A percentile compares a stretch with the other conserved stretches of the same genome.
phyloP scores from a whole-genome alignment of 2,888 invertebrate genomes.

The Agapostemon virescens region DNA sequence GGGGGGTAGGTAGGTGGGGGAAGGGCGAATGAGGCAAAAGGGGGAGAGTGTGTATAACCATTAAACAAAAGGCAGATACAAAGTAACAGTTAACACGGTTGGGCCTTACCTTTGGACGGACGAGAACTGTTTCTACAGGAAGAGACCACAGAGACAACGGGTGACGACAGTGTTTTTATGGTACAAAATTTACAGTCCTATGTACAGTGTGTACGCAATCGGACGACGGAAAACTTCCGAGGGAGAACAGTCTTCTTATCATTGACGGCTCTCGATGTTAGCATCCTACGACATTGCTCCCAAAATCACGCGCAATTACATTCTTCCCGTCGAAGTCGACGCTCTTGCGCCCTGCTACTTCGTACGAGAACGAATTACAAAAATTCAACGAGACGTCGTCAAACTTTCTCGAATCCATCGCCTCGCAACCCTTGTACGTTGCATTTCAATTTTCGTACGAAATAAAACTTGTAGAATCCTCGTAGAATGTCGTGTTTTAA shows the following conservation, averaged over 20 bases:
- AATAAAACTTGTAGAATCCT: too few relatives aligned
- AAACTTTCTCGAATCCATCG: too few relatives aligned
- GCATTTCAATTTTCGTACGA: too few relatives aligned
- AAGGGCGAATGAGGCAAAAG: not conserved
- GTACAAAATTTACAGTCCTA: constrained; percentile 59
- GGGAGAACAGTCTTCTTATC: not conserved
- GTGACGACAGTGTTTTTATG: constrained; percentile 55
- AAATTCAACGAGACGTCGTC: not conserved
- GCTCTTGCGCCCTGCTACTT: too few relatives aligned
- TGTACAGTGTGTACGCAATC: constrained; percentile 34
- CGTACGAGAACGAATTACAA: too few relatives aligned
- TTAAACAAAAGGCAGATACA: constrained; percentile 26
- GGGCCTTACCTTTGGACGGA: constrained; percentile 53
- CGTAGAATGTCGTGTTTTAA: too few relatives aligned
- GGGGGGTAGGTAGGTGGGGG: not conserved
- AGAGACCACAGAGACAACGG: constrained; percentile 43
- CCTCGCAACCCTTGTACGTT: too few relatives aligned
- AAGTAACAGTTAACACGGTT: constrained; percentile 39
- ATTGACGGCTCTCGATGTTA: not conserved
- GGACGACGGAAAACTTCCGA: not conserved
- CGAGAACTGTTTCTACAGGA: constrained; percentile 59
- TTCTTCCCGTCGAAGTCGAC: too few relatives aligned
- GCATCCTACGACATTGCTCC: not conserved
- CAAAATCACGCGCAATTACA: too few relatives aligned
- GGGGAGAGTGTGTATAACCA: constrained; percentile 15